Conservation (phyloP, 2,888 invertebrate genomes). For the Phorcus lineatus region DNA sequence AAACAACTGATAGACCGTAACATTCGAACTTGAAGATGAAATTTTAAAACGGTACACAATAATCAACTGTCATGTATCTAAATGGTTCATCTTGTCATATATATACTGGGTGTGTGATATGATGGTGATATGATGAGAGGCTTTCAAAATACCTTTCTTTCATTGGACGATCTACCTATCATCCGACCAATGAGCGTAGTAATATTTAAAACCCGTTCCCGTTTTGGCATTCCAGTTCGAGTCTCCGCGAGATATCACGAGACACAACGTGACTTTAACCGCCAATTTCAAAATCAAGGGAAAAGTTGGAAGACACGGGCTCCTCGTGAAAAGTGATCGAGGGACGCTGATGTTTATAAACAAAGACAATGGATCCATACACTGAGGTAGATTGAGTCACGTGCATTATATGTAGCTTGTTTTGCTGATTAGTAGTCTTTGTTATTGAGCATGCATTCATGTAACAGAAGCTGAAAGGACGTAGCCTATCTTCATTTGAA, state of each 20-base stretch:
- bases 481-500: too few species aligned
- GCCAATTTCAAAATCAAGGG: slow-evolving; percentile 62
- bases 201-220: neutral
- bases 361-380: slow-evolving; percentile 54
- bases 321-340: neutral
- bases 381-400: slow-evolving; percentile 47
- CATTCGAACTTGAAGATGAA: too few species aligned
- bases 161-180: neutral
- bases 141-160: neutral
- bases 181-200: neutral
- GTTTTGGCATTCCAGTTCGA: slow-evolving; percentile 14
- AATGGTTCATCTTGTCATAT: too few species aligned
- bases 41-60: too few species aligned
- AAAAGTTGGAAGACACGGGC: neutral
- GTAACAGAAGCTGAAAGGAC: neutral
- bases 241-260: slow-evolving; percentile 44
- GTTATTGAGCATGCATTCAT: neutral
- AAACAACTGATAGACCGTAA: too few species aligned
- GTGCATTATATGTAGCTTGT: neutral
- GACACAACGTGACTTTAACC: slow-evolving; percentile 63
- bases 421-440: neutral
- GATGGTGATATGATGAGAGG: neutral
- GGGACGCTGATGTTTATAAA: neutral
- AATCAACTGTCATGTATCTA: too few species aligned
- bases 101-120: neutral